These are phyloP conservation scores for Euplexia lucipara DNA, from an alignment of 2,888 invertebrate genomes.

Conservation along the genomic window DNA sequence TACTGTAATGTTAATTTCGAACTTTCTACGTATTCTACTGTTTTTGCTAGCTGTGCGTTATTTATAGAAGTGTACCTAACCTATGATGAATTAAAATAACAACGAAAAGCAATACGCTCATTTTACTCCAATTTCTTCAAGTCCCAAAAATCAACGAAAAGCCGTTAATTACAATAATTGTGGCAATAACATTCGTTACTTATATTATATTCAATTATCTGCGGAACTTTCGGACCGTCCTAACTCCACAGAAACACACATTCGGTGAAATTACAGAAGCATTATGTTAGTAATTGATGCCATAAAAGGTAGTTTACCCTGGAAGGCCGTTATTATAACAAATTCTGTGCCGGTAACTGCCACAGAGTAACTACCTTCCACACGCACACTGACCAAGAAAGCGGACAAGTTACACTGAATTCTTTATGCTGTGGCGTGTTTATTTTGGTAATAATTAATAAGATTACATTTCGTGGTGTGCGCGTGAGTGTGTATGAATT, in stretches of 20 bases:
- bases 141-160: conserved; percentile 29
- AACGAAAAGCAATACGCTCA: background rate
- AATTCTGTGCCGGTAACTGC: conserved; percentile 70
- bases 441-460: conserved; percentile 72
- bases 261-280: conserved; percentile 77
- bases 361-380: conserved; percentile 65
- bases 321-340: conserved; percentile 78
- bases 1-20: conserved; percentile 4
- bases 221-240: conserved; percentile 66
- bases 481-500: conserved; percentile 35
- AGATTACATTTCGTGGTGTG: conserved; percentile 47
- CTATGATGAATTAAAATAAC: background rate
- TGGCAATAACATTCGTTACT: conserved; percentile 57
- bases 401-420: conserved; percentile 63
- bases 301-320: conserved; percentile 80
- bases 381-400: conserved; percentile 69
- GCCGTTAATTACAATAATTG: conserved; percentile 54
- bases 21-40: conserved; percentile 16
- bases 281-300: conserved; percentile 81
- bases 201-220: conserved; percentile 70
- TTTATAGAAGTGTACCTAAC: conserved; percentile 5
- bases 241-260: conserved; percentile 67
- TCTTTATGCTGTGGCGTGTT: conserved; percentile 70
- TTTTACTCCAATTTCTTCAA: conserved; percentile 28
- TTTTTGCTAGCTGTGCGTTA: conserved; percentile 11